Evolutionary conservation across 2,797 vertebrate genomes (phyloP).

Genomic region (Gymnodraco acuticeps): DNA sequence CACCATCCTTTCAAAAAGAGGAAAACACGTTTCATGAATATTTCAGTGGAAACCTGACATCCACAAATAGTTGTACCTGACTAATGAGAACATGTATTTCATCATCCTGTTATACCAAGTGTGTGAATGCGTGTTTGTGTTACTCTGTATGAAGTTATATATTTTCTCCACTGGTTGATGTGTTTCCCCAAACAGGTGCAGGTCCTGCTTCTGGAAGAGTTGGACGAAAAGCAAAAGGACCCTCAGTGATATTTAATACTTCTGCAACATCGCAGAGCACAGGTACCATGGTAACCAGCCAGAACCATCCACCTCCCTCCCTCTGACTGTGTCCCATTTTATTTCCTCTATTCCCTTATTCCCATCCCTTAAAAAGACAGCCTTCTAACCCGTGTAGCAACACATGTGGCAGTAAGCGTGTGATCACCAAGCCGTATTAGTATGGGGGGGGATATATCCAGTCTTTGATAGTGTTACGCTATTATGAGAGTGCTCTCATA

Average conservation of each 20-base stretch:
- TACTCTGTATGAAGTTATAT: slow-evolving; percentile 9
- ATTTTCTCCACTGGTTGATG: slow-evolving; percentile 22
- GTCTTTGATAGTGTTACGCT: too few species aligned
- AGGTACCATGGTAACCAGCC: slow-evolving; percentile 73
- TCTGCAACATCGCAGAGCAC: slow-evolving; percentile 54
- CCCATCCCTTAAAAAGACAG: background rate
- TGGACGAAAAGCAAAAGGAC: slow-evolving; percentile 71
- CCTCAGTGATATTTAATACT: slow-evolving; percentile 68
- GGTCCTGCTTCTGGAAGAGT: slow-evolving; percentile 51
- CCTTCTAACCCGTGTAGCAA: background rate
- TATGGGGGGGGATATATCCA: too few species aligned
- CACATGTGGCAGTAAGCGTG: slow-evolving; percentile 13
- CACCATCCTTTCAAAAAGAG: slow-evolving; percentile 40
- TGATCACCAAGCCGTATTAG: slow-evolving; percentile 25
- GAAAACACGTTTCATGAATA: slow-evolving; percentile 47
- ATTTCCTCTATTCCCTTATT: slow-evolving; percentile 8
- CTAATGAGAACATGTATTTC: slow-evolving; percentile 49
- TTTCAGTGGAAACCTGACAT: slow-evolving; percentile 52
- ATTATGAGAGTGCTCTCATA: too few species aligned
- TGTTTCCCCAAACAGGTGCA: slow-evolving; percentile 41
- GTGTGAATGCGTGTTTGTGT: slow-evolving; percentile 11
- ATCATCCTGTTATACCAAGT: slow-evolving; percentile 27
- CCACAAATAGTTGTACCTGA: slow-evolving; percentile 8
- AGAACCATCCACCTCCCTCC: slow-evolving; percentile 11
- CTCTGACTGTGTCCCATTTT: slow-evolving; percentile 12